A percentile compares a stretch with the other conserved stretches of the same genome.
These are phyloP conservation scores for Tineola bisselliella DNA, from an alignment of 2,888 invertebrate genomes.

Conservation along the genomic window DNA sequence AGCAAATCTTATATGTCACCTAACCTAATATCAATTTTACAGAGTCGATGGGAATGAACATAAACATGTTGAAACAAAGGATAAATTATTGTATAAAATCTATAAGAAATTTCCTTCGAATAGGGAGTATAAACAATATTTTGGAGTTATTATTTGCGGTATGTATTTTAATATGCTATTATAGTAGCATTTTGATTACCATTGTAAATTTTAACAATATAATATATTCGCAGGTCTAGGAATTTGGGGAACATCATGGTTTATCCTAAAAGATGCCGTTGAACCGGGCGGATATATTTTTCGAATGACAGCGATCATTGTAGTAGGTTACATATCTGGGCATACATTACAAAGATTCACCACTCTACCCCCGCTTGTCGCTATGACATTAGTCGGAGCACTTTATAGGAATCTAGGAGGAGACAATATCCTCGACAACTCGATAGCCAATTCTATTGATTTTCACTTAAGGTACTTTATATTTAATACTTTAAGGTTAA, in stretches of 20 bases:
- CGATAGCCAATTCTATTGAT: constrained; percentile 43
- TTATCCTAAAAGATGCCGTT: constrained; percentile 38
- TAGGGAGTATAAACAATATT: constrained; percentile 44
- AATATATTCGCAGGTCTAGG: constrained; percentile 31
- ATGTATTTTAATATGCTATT: too few relatives aligned
- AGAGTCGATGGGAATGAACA: neutral
- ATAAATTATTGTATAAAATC: neutral
- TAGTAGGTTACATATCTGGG: constrained; percentile 45
- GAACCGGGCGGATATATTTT: constrained; percentile 43
- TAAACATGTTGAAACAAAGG: neutral
- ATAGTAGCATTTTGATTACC: too few relatives aligned
- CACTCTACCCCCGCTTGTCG: constrained; percentile 47
- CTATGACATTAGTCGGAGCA: constrained; percentile 53
- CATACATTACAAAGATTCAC: constrained; percentile 53
- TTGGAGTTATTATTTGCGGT: constrained; percentile 44
- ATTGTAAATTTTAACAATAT: neutral
- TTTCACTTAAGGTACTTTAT: constrained; percentile 48
- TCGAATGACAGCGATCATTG: constrained; percentile 40
- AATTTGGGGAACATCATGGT: constrained; percentile 50
- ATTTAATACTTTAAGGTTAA: too few relatives aligned
- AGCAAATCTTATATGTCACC: too few relatives aligned
- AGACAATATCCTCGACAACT: constrained; percentile 39
- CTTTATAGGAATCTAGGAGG: constrained; percentile 45
- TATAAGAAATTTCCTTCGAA: constrained; percentile 23
- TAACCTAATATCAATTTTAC: neutral